Percentiles rank a stretch among this genome's conserved stretches.
phyloP scores from a whole-genome alignment of 2,113 vertebrate species.

The Desmodus rotundus region DNA sequence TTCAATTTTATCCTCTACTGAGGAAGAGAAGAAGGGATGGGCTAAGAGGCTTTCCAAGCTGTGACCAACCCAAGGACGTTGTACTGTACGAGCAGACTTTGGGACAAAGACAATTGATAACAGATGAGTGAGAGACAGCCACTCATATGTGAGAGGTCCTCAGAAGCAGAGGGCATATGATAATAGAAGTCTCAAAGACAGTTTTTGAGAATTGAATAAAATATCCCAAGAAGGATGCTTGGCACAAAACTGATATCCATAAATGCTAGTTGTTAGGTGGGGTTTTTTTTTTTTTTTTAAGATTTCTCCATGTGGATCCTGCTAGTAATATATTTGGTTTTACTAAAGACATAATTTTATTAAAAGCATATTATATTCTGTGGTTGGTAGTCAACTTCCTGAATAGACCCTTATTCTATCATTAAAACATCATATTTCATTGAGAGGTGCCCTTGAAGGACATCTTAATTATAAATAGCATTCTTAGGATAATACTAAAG shows the following conservation, averaged over 20 bases:
- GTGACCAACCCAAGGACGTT: not conserved
- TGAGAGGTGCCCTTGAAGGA: not conserved
- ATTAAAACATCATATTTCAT: not conserved
- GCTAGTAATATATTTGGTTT: not conserved
- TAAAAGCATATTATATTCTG: not conserved
- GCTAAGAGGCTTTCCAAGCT: not conserved
- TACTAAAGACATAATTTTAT: not conserved
- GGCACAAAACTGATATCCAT: not conserved
- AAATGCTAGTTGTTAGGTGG: not conserved
- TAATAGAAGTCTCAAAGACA: not conserved
- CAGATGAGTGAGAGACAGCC: not conserved
- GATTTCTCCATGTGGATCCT: not conserved
- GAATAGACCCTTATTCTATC: not conserved
- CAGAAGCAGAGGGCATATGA: not conserved
- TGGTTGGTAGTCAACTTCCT: not conserved
- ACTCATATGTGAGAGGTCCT: not conserved
- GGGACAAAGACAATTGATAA: not conserved
- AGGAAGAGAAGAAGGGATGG: not conserved
- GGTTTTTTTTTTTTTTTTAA: not conserved
- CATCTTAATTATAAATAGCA: conserved; percentile 23
- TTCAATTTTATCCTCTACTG: not conserved
- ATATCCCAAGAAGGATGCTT: not conserved
- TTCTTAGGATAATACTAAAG: not conserved
- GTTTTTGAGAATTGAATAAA: not conserved
- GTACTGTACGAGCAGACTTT: not conserved